Conservation (phyloP, 2,797 vertebrate genomes). For the Xiphophorus birchmanni region DNA sequence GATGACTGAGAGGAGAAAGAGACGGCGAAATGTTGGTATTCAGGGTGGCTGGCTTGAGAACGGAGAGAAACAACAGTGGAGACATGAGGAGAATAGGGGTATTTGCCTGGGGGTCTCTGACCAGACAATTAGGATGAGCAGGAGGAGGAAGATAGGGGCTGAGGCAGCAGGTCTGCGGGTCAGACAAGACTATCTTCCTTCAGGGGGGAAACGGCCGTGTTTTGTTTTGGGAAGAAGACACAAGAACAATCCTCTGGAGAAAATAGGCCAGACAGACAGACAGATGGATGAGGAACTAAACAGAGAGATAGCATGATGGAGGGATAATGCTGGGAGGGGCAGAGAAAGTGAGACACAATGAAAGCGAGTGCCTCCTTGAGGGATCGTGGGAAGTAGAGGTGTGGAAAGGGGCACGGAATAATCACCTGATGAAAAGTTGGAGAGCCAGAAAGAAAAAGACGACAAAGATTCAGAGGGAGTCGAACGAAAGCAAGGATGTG, state of each 20-base stretch:
- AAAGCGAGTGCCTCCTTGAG: conserved; percentile 27
- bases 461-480: conserved; percentile 23
- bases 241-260: conserved; percentile 64
- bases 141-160: conserved; percentile 53
- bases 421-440: conserved; percentile 43
- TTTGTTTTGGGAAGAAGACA: conserved; percentile 78
- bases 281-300: conserved; percentile 56
- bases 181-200: conserved; percentile 80
- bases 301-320: conserved; percentile 36
- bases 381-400: conserved; percentile 48
- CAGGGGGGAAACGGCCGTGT: conserved; percentile 56
- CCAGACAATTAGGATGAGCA: conserved; percentile 53
- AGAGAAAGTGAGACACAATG: conserved; percentile 58
- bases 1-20: conserved; percentile 40
- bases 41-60: conserved; percentile 29
- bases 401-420: conserved; percentile 17
- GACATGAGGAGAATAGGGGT: conserved; percentile 57
- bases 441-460: conserved; percentile 24
- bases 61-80: conserved; percentile 5
- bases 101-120: conserved; percentile 33
- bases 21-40: conserved; percentile 46
- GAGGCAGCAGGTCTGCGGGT: conserved; percentile 65
- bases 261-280: conserved; percentile 70
- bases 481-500: conserved; percentile 24
- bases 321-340: conserved; percentile 22